A percentile compares a stretch with the other conserved stretches of the same genome.
These are phyloP conservation scores for Semnornis frantzii DNA, from an alignment of 2,113 vertebrate species.

Conservation along the genomic window DNA sequence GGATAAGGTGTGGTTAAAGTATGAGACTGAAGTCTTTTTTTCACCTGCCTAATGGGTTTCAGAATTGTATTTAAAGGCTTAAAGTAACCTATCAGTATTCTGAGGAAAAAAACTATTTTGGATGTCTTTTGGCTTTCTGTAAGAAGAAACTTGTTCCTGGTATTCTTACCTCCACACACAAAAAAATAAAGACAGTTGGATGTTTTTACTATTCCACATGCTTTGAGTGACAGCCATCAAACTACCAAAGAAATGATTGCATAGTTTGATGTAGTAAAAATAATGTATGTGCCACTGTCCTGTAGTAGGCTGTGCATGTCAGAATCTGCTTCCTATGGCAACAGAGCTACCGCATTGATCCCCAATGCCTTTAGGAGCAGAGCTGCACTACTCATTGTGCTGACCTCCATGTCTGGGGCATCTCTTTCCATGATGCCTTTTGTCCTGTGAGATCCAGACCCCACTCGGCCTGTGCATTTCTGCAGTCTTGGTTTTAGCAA, in stretches of 20 bases:
- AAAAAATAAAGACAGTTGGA: not conserved
- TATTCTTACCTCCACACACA: not conserved
- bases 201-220: not conserved
- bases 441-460: not conserved
- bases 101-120: conserved; percentile 42
- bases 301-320: not conserved
- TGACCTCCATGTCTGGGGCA: not conserved
- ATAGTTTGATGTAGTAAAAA: not conserved
- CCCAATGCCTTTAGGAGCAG: not conserved
- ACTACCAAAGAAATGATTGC: not conserved
- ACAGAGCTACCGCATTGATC: not conserved
- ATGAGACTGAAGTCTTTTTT: conserved; percentile 40
- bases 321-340: not conserved
- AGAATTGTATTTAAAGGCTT: conserved; percentile 61
- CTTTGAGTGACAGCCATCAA: not conserved
- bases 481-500: conserved; percentile 27
- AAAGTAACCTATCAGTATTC: conserved; percentile 49
- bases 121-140: conserved; percentile 45
- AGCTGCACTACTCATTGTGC: not conserved
- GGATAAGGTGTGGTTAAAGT: conserved; percentile 48
- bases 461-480: not conserved
- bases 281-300: not conserved
- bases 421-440: conserved; percentile 9
- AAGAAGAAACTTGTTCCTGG: conserved; percentile 30
- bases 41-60: conserved; percentile 53